Evolutionary conservation across 2,888 invertebrate species (phyloP).

Genomic region (Synanthedon formicaeformis): DNA sequence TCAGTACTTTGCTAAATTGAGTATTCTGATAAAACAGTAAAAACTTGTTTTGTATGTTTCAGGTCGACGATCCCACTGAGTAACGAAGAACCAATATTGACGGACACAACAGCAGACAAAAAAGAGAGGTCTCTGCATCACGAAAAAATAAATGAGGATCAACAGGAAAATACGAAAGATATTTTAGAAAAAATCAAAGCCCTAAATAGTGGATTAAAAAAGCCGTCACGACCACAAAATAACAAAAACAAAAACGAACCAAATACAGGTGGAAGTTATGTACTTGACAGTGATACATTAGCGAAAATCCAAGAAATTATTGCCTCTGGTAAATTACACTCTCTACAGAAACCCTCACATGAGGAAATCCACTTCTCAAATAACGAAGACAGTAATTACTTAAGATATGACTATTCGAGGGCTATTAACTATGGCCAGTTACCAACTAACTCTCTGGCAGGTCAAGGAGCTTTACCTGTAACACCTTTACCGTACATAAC

Average conservation of each 20-base stretch:
- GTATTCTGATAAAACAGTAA: not conserved
- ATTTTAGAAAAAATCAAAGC: constrained; percentile 69
- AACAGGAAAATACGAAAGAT: constrained; percentile 32
- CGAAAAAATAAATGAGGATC: constrained; percentile 20
- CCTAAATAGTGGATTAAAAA: constrained; percentile 57
- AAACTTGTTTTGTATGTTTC: constrained; percentile 21
- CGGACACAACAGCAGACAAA: constrained; percentile 9
- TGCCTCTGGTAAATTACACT: constrained; percentile 37
- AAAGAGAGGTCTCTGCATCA: constrained; percentile 30
- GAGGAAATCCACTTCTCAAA: constrained; percentile 21
- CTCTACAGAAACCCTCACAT: constrained; percentile 11
- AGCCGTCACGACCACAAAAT: constrained; percentile 33
- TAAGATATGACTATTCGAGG: constrained; percentile 14
- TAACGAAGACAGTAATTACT: constrained; percentile 13
- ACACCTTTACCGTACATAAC: constrained; percentile 32
- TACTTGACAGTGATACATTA: constrained; percentile 41
- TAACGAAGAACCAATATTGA: constrained; percentile 5
- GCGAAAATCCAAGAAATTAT: constrained; percentile 51
- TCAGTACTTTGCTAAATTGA: constrained; percentile 1
- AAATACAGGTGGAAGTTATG: constrained; percentile 27
- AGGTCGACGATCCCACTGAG: constrained; percentile 19
- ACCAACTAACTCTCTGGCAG: constrained; percentile 4
- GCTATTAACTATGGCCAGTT: constrained; percentile 12
- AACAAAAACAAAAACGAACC: constrained; percentile 29
- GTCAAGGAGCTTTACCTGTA: not conserved